Percentiles rank a stretch among this genome's conserved stretches.
Conservation (phyloP, 1,140 invertebrate species). For the Kradibia gibbosae region DNA sequence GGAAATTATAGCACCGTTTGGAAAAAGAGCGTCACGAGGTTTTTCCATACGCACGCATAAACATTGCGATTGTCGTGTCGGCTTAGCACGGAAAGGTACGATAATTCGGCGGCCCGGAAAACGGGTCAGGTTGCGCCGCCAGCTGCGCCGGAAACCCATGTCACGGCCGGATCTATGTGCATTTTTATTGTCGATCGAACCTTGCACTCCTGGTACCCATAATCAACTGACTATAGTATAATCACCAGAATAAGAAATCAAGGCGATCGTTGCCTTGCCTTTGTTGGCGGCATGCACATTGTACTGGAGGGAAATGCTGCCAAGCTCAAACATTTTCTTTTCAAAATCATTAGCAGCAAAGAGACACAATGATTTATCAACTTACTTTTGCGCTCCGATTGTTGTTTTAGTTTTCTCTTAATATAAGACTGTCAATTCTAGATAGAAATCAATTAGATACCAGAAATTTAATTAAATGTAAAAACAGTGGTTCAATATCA, state of each 20-base stretch:
- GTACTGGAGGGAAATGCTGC: not conserved
- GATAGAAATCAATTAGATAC: no score
- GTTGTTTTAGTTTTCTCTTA: not conserved
- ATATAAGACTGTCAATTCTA: no score
- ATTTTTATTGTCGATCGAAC: slow-evolving; percentile 33
- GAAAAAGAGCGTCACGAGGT: not conserved
- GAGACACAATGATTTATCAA: not conserved
- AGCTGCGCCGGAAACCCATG: slow-evolving; percentile 50
- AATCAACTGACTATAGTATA: not conserved
- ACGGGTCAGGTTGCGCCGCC: slow-evolving; percentile 10
- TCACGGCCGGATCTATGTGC: slow-evolving; percentile 26
- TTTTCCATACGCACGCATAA: not conserved
- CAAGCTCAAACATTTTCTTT: not conserved
- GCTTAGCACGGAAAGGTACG: not conserved
- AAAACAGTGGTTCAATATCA: not conserved
- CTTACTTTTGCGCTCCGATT: not conserved
- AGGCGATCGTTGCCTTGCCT: not conserved
- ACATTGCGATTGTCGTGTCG: slow-evolving; percentile 3
- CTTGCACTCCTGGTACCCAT: not conserved
- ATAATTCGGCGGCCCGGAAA: slow-evolving; percentile 34
- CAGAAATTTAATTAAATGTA: not conserved
- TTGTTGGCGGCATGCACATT: not conserved
- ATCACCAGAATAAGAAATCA: not conserved
- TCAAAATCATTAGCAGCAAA: not conserved
- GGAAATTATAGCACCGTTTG: not conserved